A percentile compares a stretch with the other conserved stretches of the same genome.
Evolutionary conservation across 2,797 vertebrate genomes (phyloP).

Genomic region (Chiroxiphia lanceolata): DNA sequence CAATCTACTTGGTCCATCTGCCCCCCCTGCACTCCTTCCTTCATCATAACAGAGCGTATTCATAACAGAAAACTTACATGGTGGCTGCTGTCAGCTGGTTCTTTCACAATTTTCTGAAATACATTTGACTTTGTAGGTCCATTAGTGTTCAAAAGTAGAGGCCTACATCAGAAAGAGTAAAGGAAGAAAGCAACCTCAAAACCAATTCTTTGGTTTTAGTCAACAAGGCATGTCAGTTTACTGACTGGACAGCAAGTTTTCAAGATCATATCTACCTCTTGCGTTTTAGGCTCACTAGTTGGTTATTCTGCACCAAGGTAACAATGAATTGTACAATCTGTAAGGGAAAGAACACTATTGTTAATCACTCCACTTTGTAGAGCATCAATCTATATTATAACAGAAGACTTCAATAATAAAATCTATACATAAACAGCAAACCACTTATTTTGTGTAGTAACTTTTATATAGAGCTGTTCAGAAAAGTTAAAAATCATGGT

Average conservation of each 20-base stretch:
- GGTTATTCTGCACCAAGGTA: conserved; percentile 94
- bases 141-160: conserved; percentile 89
- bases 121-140: conserved; percentile 89
- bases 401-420: not conserved
- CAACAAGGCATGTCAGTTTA: not conserved
- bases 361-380: not conserved
- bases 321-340: conserved; percentile 97
- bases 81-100: conserved; percentile 79
- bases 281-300: conserved; percentile 91
- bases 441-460: not conserved
- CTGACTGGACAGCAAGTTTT: not conserved
- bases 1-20: not conserved
- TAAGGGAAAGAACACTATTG: conserved; percentile 1
- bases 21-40: not conserved
- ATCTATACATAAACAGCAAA: not conserved
- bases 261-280: conserved; percentile 84
- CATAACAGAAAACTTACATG: conserved; percentile 63
- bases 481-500: not conserved
- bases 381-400: not conserved
- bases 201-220: not conserved
- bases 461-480: not conserved
- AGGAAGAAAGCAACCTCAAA: not conserved
- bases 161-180: conserved; percentile 70
- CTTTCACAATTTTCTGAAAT: conserved; percentile 90
- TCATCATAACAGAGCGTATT: not conserved